phyloP scores from a whole-genome alignment of 2,888 invertebrate species.

The Sabatieria punctata region DNA sequence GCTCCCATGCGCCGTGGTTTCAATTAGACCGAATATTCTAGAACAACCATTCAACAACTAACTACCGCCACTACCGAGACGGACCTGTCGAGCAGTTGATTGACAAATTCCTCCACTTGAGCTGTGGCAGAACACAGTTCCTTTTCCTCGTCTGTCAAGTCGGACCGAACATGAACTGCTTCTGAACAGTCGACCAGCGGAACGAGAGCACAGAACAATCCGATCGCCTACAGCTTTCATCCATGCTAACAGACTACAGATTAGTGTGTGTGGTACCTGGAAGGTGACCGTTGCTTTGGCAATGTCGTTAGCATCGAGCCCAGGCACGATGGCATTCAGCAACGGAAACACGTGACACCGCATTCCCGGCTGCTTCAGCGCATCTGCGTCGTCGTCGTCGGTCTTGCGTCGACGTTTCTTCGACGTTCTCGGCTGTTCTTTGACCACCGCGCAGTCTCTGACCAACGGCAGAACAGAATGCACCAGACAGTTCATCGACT shows the following conservation, averaged over 20 bases:
- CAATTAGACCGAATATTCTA: constrained; percentile 8
- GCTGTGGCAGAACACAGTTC: constrained; percentile 59
- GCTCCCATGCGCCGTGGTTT: background rate
- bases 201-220: constrained; percentile 53
- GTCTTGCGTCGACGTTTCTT: constrained; percentile 29
- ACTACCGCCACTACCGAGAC: no score
- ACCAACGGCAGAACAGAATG: constrained; percentile 34
- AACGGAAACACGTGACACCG: constrained; percentile 55
- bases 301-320: constrained; percentile 73
- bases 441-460: constrained; percentile 9
- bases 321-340: constrained; percentile 60
- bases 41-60: constrained; percentile 5
- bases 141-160: constrained; percentile 56
- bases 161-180: constrained; percentile 47
- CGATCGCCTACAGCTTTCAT: constrained; percentile 11
- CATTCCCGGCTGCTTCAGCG: constrained; percentile 29
- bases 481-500: constrained; percentile 36
- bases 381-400: constrained; percentile 49
- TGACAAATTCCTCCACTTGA: constrained; percentile 68
- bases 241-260: background rate
- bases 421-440: background rate
- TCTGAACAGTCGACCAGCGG: constrained; percentile 68
- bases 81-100: constrained; percentile 63
- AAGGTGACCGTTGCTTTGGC: constrained; percentile 39
- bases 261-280: constrained; percentile 17